phyloP scores from a whole-genome alignment of 2,888 invertebrate species.

The Synergus itoensis region DNA sequence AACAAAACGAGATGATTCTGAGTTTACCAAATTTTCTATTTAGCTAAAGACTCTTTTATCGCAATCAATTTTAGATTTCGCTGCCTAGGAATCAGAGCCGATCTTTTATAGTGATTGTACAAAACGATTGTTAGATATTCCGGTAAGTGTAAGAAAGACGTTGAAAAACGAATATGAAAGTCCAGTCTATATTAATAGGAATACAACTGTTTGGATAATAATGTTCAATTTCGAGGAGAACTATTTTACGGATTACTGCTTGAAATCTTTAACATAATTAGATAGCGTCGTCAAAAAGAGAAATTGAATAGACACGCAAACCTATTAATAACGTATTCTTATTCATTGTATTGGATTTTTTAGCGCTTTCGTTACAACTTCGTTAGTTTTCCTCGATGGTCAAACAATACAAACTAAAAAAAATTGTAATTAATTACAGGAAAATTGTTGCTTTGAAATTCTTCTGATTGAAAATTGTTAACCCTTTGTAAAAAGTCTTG shows the following conservation, averaged over 20 bases:
- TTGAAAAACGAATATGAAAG: slow-evolving; percentile 12
- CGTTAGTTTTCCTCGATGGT: background rate
- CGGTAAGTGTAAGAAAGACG: slow-evolving; percentile 31
- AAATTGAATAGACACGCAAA: slow-evolving; percentile 20
- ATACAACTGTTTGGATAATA: slow-evolving; percentile 21
- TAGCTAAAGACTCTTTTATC: background rate
- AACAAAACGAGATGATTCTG: slow-evolving; percentile 15
- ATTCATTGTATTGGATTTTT: slow-evolving; percentile 34
- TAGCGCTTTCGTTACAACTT: slow-evolving; percentile 19
- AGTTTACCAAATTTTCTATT: slow-evolving; percentile 23
- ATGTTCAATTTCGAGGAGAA: slow-evolving; percentile 24
- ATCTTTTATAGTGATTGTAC: slow-evolving; percentile 16
- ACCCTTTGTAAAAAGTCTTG: background rate
- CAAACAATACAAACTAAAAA: slow-evolving; percentile 10
- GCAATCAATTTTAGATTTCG: background rate
- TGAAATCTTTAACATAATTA: slow-evolving; percentile 33
- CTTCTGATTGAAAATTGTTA: slow-evolving; percentile 15
- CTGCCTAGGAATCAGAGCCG: slow-evolving; percentile 17
- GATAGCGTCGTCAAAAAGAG: slow-evolving; percentile 12
- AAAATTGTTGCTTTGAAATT: background rate
- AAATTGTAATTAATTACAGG: background rate
- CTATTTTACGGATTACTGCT: slow-evolving; percentile 1
- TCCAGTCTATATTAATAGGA: slow-evolving; percentile 30
- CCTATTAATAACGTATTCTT: slow-evolving; percentile 19
- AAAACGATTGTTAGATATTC: slow-evolving; percentile 26